Percentiles rank a stretch among this genome's conserved stretches.
Evolutionary conservation across 2,113 vertebrate genomes (phyloP).

Genomic region (Terrapene triunguis): DNA sequence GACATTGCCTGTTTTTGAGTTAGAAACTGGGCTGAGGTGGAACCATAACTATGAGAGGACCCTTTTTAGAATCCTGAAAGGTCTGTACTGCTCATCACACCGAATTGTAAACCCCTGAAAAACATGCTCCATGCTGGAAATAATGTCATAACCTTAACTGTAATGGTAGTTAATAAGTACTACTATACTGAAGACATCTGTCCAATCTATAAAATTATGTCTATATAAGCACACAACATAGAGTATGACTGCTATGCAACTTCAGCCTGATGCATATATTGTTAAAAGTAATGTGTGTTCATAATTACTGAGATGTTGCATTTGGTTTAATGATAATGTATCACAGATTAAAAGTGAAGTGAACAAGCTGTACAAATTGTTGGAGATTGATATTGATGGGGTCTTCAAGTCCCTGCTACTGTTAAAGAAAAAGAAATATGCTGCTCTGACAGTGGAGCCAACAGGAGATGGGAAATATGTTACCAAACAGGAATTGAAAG

Average conservation of each 20-base stretch:
- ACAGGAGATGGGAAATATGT: slow-evolving; percentile 88
- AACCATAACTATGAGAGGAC: not conserved
- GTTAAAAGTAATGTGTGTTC: not conserved
- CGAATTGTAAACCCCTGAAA: not conserved
- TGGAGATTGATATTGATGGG: slow-evolving; percentile 98
- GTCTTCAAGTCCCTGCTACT: slow-evolving; percentile 95
- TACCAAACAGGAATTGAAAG: slow-evolving; percentile 96
- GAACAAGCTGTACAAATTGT: slow-evolving; percentile 95
- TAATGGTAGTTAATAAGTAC: not conserved
- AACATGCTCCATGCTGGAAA: not conserved
- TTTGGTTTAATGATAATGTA: slow-evolving; percentile 34
- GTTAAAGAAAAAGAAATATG: slow-evolving; percentile 98
- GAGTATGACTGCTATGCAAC: not conserved
- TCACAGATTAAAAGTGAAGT: slow-evolving; percentile 94
- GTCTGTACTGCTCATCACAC: not conserved
- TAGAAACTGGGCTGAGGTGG: not conserved
- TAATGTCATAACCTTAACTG: not conserved
- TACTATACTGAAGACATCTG: not conserved
- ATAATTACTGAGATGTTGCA: not conserved
- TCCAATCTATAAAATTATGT: not conserved
- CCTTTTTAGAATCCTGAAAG: not conserved
- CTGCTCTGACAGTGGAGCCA: slow-evolving; percentile 92
- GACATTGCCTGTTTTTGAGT: not conserved
- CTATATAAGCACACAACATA: not conserved
- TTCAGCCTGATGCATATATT: not conserved